phyloP scores from a whole-genome alignment of 1,140 invertebrate genomes.

The Myzus persicae region DNA sequence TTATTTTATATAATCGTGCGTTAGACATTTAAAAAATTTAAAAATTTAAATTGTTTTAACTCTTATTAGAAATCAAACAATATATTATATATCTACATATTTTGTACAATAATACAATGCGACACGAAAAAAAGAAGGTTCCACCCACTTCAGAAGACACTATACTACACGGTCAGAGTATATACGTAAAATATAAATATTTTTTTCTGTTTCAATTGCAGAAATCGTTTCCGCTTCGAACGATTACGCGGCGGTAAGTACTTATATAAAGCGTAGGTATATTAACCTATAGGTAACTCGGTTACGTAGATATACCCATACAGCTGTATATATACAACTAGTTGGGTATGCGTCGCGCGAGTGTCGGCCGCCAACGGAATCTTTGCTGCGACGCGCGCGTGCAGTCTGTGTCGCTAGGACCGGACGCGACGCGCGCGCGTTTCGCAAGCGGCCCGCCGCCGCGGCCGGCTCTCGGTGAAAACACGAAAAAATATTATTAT shows the following conservation, averaged over 20 bases:
- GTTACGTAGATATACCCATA: neutral
- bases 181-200: neutral
- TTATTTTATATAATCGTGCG: too few species aligned
- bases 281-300: neutral
- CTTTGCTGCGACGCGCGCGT: neutral
- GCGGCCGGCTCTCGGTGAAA: neutral
- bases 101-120: too few species aligned
- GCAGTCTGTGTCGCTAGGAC: neutral
- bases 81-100: too few species aligned
- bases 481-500: constrained; percentile 24
- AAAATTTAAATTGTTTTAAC: too few species aligned
- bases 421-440: constrained; percentile 14
- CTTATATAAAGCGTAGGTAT: neutral
- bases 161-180: too few species aligned
- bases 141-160: too few species aligned
- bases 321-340: neutral
- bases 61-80: too few species aligned
- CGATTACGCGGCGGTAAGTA: neutral
- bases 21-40: too few species aligned
- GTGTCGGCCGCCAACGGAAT: neutral
- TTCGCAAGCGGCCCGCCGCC: neutral
- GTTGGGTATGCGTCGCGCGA: neutral
- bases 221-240: neutral
- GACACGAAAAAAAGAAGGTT: too few species aligned
- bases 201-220: neutral